These are phyloP conservation scores for Lordiphosa stackelbergi DNA, from an alignment of 1,140 invertebrate genomes.

Conservation along the genomic window DNA sequence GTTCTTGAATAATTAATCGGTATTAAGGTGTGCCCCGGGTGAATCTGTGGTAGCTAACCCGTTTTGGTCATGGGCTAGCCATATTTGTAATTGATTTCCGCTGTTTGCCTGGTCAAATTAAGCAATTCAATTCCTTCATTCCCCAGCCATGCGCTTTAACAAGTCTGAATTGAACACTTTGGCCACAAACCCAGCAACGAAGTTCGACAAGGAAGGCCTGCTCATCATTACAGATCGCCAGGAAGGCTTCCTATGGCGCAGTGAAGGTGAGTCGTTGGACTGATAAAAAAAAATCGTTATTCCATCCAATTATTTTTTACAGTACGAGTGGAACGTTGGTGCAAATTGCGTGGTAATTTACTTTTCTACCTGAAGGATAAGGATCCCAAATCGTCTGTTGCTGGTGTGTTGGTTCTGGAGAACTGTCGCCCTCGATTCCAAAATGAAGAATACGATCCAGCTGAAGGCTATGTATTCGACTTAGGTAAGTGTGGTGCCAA, in stretches of 20 bases:
- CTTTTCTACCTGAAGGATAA: slow-evolving; percentile 95
- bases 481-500: slow-evolving; percentile 79
- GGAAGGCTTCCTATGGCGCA: slow-evolving; percentile 93
- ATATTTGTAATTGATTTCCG: neutral
- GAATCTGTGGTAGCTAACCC: too few species aligned
- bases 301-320: slow-evolving; percentile 3
- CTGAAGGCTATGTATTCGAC: slow-evolving; percentile 80
- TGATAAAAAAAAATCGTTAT: neutral
- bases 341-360: slow-evolving; percentile 93
- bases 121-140: slow-evolving; percentile 2
- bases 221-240: slow-evolving; percentile 91
- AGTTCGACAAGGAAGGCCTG: slow-evolving; percentile 95
- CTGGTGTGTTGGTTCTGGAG: slow-evolving; percentile 92
- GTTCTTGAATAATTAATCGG: too few species aligned
- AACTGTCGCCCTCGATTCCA: slow-evolving; percentile 83
- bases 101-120: neutral
- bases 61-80: too few species aligned
- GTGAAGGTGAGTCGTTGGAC: slow-evolving; percentile 86
- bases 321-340: slow-evolving; percentile 91
- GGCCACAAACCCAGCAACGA: slow-evolving; percentile 89
- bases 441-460: slow-evolving; percentile 79
- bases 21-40: too few species aligned
- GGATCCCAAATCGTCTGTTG: slow-evolving; percentile 91
- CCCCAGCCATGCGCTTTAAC: slow-evolving; percentile 90
- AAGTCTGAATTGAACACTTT: slow-evolving; percentile 90